Conservation (phyloP, 1,140 invertebrate species). For the Anastrepha obliqua region DNA sequence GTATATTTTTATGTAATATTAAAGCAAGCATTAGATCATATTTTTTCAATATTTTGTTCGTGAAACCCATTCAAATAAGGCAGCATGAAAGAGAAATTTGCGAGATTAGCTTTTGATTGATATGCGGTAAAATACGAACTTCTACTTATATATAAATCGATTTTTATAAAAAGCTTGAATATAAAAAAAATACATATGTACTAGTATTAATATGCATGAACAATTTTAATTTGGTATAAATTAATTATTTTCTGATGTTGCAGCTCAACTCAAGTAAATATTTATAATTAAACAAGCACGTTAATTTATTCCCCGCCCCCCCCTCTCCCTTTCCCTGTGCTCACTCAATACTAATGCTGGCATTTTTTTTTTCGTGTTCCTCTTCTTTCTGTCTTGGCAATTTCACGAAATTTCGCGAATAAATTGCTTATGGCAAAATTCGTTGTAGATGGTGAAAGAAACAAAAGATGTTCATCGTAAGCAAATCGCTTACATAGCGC, state of each 20-base stretch:
- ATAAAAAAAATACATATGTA: too few species aligned
- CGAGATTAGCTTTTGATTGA: not conserved
- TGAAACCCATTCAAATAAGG: slow-evolving; percentile 17
- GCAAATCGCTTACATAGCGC: not conserved
- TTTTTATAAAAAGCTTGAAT: too few species aligned
- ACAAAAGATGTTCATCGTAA: slow-evolving; percentile 37
- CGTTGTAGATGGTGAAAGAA: slow-evolving; percentile 51
- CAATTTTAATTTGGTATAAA: too few species aligned
- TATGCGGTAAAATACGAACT: not conserved
- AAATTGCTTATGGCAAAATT: slow-evolving; percentile 25
- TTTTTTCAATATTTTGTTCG: not conserved
- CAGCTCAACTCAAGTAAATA: too few species aligned
- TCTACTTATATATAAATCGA: not conserved
- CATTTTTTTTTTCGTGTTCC: not conserved
- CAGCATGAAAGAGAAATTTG: slow-evolving; percentile 43
- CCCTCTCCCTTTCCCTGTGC: too few species aligned
- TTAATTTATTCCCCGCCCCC: not conserved
- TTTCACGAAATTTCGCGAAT: slow-evolving; percentile 30
- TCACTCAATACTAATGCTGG: too few species aligned
- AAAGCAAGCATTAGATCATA: not conserved
- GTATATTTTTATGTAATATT: not conserved
- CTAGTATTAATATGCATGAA: too few species aligned
- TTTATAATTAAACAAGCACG: too few species aligned
- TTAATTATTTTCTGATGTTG: too few species aligned
- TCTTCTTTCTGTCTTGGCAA: not conserved